phyloP scores from a whole-genome alignment of 2,113 vertebrate species.

The Tilapia sparmanii region DNA sequence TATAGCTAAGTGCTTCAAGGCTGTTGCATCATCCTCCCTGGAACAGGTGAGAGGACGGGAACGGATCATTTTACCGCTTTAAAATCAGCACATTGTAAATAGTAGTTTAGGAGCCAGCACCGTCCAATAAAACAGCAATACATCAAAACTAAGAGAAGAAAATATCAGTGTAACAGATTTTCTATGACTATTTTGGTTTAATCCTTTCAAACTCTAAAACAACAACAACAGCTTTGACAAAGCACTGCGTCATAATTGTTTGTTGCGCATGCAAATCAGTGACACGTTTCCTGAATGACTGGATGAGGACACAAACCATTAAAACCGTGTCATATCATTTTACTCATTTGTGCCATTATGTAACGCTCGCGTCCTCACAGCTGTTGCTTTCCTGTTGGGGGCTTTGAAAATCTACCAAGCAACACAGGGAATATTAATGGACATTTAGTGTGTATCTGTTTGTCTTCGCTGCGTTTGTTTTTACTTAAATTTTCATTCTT shows the following conservation, averaged over 20 bases:
- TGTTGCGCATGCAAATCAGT: neutral
- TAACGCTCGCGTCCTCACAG: neutral
- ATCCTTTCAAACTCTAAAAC: neutral
- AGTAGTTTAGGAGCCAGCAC: neutral
- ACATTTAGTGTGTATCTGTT: neutral
- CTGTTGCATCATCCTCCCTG: neutral
- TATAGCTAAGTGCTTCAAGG: neutral
- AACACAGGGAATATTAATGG: conserved; percentile 1
- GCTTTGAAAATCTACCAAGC: neutral
- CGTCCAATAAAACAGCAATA: neutral
- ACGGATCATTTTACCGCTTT: neutral
- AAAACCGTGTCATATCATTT: neutral
- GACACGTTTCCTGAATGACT: neutral
- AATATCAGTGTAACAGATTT: neutral
- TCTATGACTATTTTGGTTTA: neutral
- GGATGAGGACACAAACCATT: neutral
- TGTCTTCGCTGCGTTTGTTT: neutral
- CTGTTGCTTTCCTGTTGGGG: neutral
- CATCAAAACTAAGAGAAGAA: neutral
- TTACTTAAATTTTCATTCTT: neutral
- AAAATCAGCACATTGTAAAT: conserved; percentile 24
- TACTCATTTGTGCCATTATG: neutral
- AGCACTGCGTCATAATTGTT: neutral
- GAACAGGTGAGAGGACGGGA: conserved; percentile 2
- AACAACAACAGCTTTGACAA: neutral